These are phyloP conservation scores for Cotesia vestalis DNA, from an alignment of 1,140 invertebrate species.

Conservation along the genomic window DNA sequence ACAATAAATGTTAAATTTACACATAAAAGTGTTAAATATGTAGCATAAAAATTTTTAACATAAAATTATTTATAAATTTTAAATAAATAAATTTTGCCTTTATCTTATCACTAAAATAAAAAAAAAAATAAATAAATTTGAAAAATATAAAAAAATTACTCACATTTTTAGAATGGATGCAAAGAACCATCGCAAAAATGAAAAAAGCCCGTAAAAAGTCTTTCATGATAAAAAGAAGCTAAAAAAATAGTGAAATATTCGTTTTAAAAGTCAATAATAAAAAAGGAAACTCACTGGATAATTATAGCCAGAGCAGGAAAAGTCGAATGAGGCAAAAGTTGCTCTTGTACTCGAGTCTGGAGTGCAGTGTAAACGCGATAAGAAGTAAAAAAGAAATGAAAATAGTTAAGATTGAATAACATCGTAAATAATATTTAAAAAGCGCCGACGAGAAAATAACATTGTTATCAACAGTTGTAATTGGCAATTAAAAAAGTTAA, in stretches of 20 bases:
- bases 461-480: slow-evolving; percentile 13
- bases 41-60: no score
- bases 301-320: no score
- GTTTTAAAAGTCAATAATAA: not conserved
- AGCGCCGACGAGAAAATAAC: not conserved
- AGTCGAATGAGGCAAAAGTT: not conserved
- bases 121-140: not conserved
- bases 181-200: not conserved
- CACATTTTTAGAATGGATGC: slow-evolving; percentile 16
- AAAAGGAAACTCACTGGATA: not conserved
- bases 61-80: no score
- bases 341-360: no score
- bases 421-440: not conserved
- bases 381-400: not conserved
- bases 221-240: not conserved
- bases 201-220: not conserved
- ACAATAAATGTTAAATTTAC: no score
- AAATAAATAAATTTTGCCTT: no score
- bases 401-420: slow-evolving; percentile 15
- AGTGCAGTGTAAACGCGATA: not conserved
- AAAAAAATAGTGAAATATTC: no score
- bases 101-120: not conserved
- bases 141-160: not conserved
- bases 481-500: slow-evolving; percentile 17
- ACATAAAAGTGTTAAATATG: no score